phyloP scores from a whole-genome alignment of 2,113 vertebrate genomes.

The Eonycteris spelaea region DNA sequence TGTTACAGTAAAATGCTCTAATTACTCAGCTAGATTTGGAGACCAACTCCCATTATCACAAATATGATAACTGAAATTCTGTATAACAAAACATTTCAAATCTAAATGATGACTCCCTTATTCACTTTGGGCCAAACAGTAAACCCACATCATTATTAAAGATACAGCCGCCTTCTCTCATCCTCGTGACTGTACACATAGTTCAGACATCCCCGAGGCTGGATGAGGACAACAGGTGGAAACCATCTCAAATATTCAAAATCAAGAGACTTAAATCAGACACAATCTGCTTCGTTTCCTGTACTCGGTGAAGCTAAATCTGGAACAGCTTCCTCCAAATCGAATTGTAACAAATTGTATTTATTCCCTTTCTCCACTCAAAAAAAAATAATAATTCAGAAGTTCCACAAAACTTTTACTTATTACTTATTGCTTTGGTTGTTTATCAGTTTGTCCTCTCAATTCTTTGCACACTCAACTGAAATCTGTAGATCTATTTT shows the following conservation, averaged over 20 bases:
- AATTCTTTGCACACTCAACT: background rate
- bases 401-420: background rate
- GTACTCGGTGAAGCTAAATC: background rate
- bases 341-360: background rate
- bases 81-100: constrained; percentile 1
- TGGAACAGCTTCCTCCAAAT: background rate
- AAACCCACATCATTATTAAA: background rate
- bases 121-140: background rate
- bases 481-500: background rate
- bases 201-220: background rate
- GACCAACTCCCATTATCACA: background rate
- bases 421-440: background rate
- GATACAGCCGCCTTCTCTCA: background rate
- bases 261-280: background rate
- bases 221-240: background rate
- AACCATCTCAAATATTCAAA: background rate
- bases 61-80: background rate
- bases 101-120: background rate
- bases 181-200: fast-evolving
- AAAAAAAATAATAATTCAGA: constrained; percentile 33
- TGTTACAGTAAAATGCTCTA: background rate
- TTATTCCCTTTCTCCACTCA: background rate
- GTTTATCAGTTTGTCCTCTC: background rate
- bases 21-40: constrained; percentile 4
- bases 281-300: background rate